A percentile compares a stretch with the other conserved stretches of the same genome.
Evolutionary conservation across 2,113 vertebrate species (phyloP).

Genomic region (Irena cyanogastra): DNA sequence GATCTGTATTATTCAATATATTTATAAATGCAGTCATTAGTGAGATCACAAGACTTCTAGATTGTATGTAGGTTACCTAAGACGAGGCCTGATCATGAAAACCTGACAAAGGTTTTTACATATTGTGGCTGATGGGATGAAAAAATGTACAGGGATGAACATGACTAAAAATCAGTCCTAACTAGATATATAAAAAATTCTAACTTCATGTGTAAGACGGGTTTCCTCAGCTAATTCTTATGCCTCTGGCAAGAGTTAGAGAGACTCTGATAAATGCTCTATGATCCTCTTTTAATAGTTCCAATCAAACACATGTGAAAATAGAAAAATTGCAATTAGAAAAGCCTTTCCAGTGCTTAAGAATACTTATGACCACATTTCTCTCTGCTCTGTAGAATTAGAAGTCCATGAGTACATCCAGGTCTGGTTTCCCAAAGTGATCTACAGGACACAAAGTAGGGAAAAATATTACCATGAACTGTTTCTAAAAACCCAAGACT

Average conservation of each 20-base stretch:
- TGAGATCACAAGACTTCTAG: neutral
- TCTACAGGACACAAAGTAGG: neutral
- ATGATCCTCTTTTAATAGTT: neutral
- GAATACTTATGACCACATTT: neutral
- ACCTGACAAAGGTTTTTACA: neutral
- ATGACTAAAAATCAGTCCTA: neutral
- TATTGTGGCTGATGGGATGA: neutral
- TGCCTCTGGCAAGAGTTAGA: neutral
- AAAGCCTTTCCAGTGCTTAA: neutral
- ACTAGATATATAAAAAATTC: neutral
- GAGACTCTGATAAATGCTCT: neutral
- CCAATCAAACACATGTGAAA: neutral
- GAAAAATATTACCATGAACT: neutral
- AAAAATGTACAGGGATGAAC: neutral
- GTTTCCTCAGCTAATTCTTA: neutral
- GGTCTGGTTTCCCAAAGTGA: neutral
- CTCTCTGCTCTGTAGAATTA: neutral
- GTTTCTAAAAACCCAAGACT: neutral
- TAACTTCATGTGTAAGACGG: neutral
- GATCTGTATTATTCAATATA: neutral
- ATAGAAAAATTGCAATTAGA: neutral
- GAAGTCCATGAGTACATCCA: neutral
- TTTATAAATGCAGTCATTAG: neutral
- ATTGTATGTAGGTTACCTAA: neutral
- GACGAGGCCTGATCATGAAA: neutral